Base-by-base conservation (phyloP, 2,113 vertebrate genomes). In the Galemys pyrenaicus region DNA sequence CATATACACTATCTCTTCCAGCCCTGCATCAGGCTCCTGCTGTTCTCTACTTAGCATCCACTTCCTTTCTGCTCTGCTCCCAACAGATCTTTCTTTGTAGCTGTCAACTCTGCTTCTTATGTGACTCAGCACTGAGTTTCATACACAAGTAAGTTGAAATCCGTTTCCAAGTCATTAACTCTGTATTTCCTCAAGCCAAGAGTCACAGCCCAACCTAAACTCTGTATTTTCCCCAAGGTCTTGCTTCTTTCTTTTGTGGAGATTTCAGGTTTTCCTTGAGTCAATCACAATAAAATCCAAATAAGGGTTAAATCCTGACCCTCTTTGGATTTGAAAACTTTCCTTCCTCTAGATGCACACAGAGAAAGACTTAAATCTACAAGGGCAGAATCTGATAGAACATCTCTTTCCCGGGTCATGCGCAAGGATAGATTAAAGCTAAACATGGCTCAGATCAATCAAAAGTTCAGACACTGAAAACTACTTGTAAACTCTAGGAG, bases 371-470 rank as follows among this genome's bases (percentile, higher is more conserved):
- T 82, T 46, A 35, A 83, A 92, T 77, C 56, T 82, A 56, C 16
- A 60, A 91, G 62, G 70, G 91, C n/a, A 67, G 60, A 89, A 58
- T 90, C 93, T 81, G 87, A 97, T 97, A 94, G 84, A 93, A 60
- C 73, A 74, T 90, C 84, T 96, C 77, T 64, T 88, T 91, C 35
- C 41, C 41, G 67, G 91, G 95, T 94, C 96, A 96, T 87, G 94
- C 89, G 91, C 95, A 74, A 70, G 37, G 16, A 97, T 97, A 89
- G 95, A 96, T 97, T 96, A 94, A 93, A 96, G 94, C 95, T 96
- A 97, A 97, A 96, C 92, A 78, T 64, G 89, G 90, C 92, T 95
- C 67, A 54, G 60, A 95, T 96, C 95, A 95, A 96, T 97, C 88
- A 78, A 32, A 95, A 88, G 91, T 95, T 94, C 74, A 95, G 84